Evolutionary conservation across 1,140 invertebrate genomes (phyloP).

Genomic region (Epicauta chinensis): DNA sequence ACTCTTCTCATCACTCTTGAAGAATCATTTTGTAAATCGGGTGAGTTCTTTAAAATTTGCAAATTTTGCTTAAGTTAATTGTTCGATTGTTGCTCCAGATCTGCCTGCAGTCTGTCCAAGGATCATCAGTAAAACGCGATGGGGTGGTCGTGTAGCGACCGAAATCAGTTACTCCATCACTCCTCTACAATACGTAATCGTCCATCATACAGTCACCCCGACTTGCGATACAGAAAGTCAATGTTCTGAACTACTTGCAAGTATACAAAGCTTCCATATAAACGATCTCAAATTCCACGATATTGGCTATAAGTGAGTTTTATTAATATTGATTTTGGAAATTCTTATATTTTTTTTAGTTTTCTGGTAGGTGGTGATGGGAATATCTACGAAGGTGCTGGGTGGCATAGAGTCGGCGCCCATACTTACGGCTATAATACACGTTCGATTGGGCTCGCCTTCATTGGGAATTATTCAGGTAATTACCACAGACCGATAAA

Average conservation of each 20-base stretch:
- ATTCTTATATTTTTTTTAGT: constrained; percentile 42
- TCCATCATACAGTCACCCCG: constrained; percentile 61
- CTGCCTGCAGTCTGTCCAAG: constrained; percentile 27
- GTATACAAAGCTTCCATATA: constrained; percentile 56
- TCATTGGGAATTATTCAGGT: constrained; percentile 49
- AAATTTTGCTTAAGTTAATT: not conserved
- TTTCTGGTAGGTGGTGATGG: constrained; percentile 74
- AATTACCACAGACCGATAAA: constrained; percentile 15
- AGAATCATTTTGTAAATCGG: not conserved
- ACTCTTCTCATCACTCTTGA: not conserved
- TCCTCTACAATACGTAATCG: constrained; percentile 55
- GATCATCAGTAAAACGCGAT: constrained; percentile 31
- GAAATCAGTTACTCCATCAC: constrained; percentile 49
- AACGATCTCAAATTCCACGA: constrained; percentile 49
- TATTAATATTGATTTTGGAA: constrained; percentile 16
- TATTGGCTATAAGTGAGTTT: constrained; percentile 56
- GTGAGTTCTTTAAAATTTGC: not conserved
- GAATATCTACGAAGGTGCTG: constrained; percentile 66
- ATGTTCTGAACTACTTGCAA: constrained; percentile 46
- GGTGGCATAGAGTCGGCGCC: constrained; percentile 65
- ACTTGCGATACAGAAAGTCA: constrained; percentile 47
- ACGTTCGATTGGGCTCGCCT: constrained; percentile 50
- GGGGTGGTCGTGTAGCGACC: constrained; percentile 42
- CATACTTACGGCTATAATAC: constrained; percentile 61
- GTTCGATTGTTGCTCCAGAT: not conserved